phyloP scores from a whole-genome alignment of 2,113 vertebrate species.

The Platanista minor region DNA sequence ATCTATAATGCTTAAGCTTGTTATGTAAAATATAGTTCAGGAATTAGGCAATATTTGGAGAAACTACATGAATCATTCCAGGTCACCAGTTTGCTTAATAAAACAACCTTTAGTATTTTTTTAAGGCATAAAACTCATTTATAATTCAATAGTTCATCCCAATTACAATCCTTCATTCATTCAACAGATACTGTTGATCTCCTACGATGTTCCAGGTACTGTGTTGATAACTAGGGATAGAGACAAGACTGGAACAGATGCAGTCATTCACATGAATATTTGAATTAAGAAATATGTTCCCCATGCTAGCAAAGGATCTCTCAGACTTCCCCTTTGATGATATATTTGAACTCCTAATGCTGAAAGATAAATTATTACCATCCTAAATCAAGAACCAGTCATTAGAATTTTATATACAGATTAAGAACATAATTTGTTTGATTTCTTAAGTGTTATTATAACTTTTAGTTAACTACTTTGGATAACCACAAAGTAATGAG shows the following conservation, averaged over 20 bases:
- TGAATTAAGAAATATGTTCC: background rate
- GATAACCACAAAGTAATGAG: background rate
- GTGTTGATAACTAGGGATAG: background rate
- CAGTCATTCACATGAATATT: background rate
- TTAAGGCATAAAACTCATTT: background rate
- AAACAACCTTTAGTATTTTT: background rate
- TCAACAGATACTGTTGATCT: background rate
- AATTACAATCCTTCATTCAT: background rate
- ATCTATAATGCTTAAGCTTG: background rate
- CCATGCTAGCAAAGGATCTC: background rate
- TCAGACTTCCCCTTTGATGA: background rate
- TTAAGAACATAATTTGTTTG: background rate
- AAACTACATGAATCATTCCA: background rate
- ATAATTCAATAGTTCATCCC: background rate
- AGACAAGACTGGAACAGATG: background rate
- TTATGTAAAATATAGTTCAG: background rate
- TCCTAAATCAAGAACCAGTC: background rate
- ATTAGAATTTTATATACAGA: background rate
- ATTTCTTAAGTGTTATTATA: background rate
- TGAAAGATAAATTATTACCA: conserved; percentile 1
- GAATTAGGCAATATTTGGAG: background rate
- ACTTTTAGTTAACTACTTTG: background rate
- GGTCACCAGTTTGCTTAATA: background rate
- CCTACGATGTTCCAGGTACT: background rate
- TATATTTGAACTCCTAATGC: background rate